Conservation (phyloP, 1,140 invertebrate species). For the Cheumatopsyche charites region DNA sequence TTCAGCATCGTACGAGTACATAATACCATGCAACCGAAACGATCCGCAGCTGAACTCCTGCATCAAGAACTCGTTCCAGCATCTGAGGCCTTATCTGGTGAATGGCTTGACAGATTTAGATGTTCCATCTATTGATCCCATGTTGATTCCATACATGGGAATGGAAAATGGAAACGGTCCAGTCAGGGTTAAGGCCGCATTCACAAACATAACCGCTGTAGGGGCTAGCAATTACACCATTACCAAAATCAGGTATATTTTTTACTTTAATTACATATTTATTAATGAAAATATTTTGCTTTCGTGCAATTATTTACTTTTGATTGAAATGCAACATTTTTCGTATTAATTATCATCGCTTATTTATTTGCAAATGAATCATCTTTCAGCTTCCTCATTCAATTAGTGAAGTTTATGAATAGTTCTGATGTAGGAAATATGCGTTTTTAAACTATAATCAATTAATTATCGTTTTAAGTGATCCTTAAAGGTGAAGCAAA, state of each 20-base stretch:
- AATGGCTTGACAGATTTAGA: conserved; percentile 71
- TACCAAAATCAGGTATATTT: conserved; percentile 57
- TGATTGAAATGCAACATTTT: not conserved
- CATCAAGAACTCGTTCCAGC: conserved; percentile 72
- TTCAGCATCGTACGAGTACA: conserved; percentile 72
- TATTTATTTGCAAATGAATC: too few relatives aligned
- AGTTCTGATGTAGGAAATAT: too few relatives aligned
- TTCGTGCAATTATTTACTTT: not conserved
- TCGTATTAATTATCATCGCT: not conserved
- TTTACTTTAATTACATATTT: not conserved
- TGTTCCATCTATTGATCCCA: conserved; percentile 74
- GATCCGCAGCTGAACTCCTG: conserved; percentile 72
- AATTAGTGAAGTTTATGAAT: too few relatives aligned
- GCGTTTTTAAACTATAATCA: too few relatives aligned
- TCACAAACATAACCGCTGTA: conserved; percentile 72
- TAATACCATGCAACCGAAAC: conserved; percentile 69
- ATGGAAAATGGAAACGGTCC: conserved; percentile 79
- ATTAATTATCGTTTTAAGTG: too few relatives aligned
- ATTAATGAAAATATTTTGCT: not conserved
- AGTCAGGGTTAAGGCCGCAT: conserved; percentile 71
- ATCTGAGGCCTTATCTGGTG: conserved; percentile 71
- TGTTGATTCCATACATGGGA: conserved; percentile 69
- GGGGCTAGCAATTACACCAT: conserved; percentile 77
- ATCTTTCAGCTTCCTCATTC: too few relatives aligned
- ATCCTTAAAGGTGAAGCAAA: too few relatives aligned